Conservation (phyloP, 1,140 invertebrate genomes). For the Pogonomyrmex californicus region DNA sequence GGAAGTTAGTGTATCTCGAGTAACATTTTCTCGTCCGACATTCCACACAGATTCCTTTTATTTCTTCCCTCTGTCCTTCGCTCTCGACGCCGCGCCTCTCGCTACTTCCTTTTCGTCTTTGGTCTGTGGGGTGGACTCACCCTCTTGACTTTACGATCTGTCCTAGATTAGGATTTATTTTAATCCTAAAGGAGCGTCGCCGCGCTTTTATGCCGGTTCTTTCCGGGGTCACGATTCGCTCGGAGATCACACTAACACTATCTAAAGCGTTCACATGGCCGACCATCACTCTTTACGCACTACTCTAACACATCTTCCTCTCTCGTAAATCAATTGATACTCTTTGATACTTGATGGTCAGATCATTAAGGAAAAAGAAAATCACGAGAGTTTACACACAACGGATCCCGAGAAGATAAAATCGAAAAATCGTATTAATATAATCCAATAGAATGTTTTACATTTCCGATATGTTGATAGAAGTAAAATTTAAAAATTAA, state of each 20-base stretch:
- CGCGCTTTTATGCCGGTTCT: constrained; percentile 24
- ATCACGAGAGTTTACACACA: not conserved
- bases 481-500: not conserved
- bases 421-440: not conserved
- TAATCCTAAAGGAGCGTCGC: constrained; percentile 76
- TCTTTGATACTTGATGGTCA: constrained; percentile 57
- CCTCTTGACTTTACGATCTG: constrained; percentile 78
- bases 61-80: constrained; percentile 42
- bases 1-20: constrained; percentile 57
- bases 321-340: constrained; percentile 77
- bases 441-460: not conserved
- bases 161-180: constrained; percentile 81
- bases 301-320: constrained; percentile 14
- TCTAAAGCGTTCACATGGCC: constrained; percentile 27
- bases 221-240: constrained; percentile 7
- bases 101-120: not conserved
- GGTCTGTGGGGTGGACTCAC: constrained; percentile 36
- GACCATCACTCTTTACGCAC: constrained; percentile 15
- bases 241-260: constrained; percentile 38
- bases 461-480: not conserved
- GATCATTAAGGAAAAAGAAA: constrained; percentile 71
- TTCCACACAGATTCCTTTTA: constrained; percentile 65
- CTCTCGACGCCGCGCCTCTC: not conserved
- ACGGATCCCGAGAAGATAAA: not conserved
- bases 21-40: constrained; percentile 57